Evolutionary conservation across 2,888 invertebrate genomes (phyloP), one percentile per base, ranked within the genome.

Genomic region (Drepana falcataria): DNA sequence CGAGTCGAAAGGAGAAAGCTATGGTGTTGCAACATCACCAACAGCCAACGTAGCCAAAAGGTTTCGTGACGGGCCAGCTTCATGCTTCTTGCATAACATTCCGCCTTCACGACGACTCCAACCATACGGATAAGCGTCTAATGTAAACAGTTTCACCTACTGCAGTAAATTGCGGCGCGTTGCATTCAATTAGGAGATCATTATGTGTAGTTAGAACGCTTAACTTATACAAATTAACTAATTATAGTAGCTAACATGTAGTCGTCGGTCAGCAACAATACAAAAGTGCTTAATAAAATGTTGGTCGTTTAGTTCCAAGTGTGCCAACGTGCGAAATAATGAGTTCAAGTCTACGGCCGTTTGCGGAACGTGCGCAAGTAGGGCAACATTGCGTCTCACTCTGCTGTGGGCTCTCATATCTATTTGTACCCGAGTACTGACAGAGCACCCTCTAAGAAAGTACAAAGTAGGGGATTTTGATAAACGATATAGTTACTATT

Each of bases 271-370:
- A 44, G 6, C 44, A 44, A 6, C 9, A 44, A 44, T 9, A 9
- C 44, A 44, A 44, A 44, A 44, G 3, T 44, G 2, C 44, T 2
- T 44, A 49, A 37, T 33, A 49, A 3, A 49, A 49, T 49, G 6
- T 37, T 49, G 21, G 35, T 35, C 35, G 49, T 49, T 58, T 57
- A 52, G 55, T 58, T 53, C 53, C 64, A 79, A 75, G 75, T 77
- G 61, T 81, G 80, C 77, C 81, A 79, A 72, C 71, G 65, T 69
- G 72, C 60, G 63, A 73, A 74, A 77, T 67, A 87, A 79, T 81
- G 79, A 85, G 87, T 86, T 86, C 87, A 89, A 87, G 87, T 88
- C 77, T 86, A 86, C 84, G 85, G 82, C 64, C 82, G 81, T 85
- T 84, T 85, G 84, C 85, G 84, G 87, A 86, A 87, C 75, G 63